Evolutionary conservation across 2,113 vertebrate species (phyloP).

Genomic region (Zosterops borbonicus): DNA sequence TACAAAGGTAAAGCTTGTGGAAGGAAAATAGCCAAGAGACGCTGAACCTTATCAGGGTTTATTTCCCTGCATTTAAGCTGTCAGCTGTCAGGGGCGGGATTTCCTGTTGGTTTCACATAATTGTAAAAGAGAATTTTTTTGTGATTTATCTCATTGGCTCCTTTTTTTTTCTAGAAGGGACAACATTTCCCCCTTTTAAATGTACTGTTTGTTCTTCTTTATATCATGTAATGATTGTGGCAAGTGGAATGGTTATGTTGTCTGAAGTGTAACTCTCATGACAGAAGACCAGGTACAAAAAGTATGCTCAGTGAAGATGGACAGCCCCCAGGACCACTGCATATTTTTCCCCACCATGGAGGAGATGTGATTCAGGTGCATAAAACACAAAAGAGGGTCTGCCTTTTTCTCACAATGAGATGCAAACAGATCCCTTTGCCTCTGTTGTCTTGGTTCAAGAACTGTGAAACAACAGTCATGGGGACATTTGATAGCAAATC

Average conservation of each 20-base stretch:
- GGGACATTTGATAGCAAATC: neutral
- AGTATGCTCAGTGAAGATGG: neutral
- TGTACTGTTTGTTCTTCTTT: neutral
- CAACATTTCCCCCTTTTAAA: neutral
- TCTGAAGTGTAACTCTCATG: neutral
- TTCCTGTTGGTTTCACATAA: neutral
- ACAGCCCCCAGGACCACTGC: neutral
- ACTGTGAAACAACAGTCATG: neutral
- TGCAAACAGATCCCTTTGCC: neutral
- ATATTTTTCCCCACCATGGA: neutral
- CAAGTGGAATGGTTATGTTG: neutral
- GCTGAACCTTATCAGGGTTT: conserved; percentile 7
- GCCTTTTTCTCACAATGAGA: neutral
- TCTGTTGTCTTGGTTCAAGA: neutral
- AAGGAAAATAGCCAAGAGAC: neutral
- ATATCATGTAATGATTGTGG: neutral
- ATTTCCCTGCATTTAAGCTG: neutral
- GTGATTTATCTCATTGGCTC: neutral
- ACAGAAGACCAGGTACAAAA: neutral
- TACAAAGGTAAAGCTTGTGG: conserved; percentile 37
- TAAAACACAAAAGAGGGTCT: neutral
- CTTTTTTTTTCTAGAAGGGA: neutral
- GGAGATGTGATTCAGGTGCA: neutral
- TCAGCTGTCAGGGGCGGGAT: neutral
- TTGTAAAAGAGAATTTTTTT: neutral